Conservation (phyloP, 2,113 vertebrate genomes). For the Podocnemis expansa region DNA sequence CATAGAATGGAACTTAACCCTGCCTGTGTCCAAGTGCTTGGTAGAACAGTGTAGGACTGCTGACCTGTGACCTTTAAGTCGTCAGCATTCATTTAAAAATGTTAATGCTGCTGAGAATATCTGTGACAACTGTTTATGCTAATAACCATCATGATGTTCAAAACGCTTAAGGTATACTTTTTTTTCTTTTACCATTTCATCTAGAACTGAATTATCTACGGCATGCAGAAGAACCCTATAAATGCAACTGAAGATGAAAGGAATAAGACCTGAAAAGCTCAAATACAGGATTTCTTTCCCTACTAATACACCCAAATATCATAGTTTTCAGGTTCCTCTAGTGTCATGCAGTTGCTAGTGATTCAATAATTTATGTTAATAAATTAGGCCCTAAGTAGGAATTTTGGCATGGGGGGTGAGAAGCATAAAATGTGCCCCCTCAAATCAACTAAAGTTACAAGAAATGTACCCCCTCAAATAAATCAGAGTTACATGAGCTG, state of each 20-base stretch:
- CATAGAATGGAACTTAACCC: neutral
- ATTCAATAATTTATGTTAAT: neutral
- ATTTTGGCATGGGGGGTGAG: too few relatives aligned
- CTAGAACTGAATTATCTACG: neutral
- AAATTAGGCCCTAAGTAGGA: too few relatives aligned
- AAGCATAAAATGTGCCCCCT: too few relatives aligned
- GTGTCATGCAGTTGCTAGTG: neutral
- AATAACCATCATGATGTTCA: neutral
- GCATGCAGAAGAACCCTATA: neutral
- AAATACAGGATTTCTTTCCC: neutral
- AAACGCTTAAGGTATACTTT: neutral
- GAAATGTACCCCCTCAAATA: too few relatives aligned
- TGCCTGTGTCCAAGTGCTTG: neutral
- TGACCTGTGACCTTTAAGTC: neutral
- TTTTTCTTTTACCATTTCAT: neutral
- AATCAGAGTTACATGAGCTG: too few relatives aligned
- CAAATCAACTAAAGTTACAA: too few relatives aligned
- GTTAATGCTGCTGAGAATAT: conserved; percentile 11
- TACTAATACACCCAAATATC: neutral
- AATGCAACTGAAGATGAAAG: neutral
- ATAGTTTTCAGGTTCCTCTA: neutral
- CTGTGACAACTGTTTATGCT: neutral
- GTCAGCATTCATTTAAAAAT: neutral
- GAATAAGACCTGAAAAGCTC: neutral
- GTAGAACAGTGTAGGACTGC: neutral